Evolutionary conservation across 2,888 invertebrate species (phyloP).

Genomic region (Craniophora ligustri): DNA sequence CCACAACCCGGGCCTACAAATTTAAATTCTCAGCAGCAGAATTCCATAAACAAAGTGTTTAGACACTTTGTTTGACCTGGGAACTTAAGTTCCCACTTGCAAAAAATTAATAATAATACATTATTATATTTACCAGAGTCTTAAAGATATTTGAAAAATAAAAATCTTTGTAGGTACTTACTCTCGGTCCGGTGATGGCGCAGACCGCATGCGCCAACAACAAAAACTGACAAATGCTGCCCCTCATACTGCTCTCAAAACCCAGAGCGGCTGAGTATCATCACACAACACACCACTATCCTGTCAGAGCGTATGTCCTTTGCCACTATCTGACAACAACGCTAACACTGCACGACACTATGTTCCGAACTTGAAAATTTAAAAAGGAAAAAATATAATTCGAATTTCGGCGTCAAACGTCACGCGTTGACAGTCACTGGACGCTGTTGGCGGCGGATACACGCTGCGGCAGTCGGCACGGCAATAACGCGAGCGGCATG

Average conservation of each 20-base stretch:
- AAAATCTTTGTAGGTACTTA: constrained; percentile 63
- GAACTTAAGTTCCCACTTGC: too few relatives aligned
- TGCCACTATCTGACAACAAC: constrained; percentile 58
- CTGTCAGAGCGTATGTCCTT: constrained; percentile 64
- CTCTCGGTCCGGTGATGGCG: constrained; percentile 86
- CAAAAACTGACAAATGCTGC: constrained; percentile 77
- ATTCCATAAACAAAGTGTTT: too few relatives aligned
- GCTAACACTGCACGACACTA: constrained; percentile 65
- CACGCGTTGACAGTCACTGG: constrained; percentile 60
- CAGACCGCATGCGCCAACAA: constrained; percentile 84
- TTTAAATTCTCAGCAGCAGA: too few relatives aligned
- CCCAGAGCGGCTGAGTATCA: constrained; percentile 83
- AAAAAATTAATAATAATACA: too few relatives aligned
- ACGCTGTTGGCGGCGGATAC: constrained; percentile 63
- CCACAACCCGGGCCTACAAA: too few relatives aligned
- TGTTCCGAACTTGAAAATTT: constrained; percentile 49
- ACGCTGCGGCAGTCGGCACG: constrained; percentile 73
- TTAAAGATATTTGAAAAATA: neutral
- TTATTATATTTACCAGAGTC: too few relatives aligned
- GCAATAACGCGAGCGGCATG: constrained; percentile 76
- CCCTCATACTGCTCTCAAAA: constrained; percentile 84
- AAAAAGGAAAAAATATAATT: constrained; percentile 34
- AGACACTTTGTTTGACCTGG: too few relatives aligned
- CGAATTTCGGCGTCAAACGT: constrained; percentile 48
- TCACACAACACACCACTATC: constrained; percentile 81